Evolutionary conservation across 2,888 invertebrate species (phyloP), one percentile per base, ranked within the genome.

Genomic region (Erebia aethiops): DNA sequence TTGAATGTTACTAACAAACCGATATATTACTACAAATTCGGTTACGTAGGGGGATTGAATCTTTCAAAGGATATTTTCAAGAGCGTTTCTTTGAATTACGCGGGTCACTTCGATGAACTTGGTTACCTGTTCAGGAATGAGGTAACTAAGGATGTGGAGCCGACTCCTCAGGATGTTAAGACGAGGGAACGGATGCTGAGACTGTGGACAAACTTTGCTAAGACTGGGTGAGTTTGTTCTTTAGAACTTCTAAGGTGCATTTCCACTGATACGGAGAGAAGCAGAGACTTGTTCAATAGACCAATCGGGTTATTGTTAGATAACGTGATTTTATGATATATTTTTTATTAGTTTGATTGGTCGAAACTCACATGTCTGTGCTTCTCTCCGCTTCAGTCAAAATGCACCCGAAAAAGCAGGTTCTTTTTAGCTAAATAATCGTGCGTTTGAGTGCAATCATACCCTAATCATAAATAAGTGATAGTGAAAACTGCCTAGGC

Each of bases 181-280:
- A 87, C 86, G 82, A 87, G 92, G 78, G 93, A 93, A 77, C 79
- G 88, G 62, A 87, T 93, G 86, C 72, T 93, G 35, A 78, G 87
- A 51, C 79, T 94, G 1, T 92, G 93, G 91, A 92, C 92, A 7
- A 93, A 93, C 80, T 94, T 93, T 67, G 91, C 92, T 26, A 93
- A 93, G 80, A 79, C 83, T 75, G 92, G 93, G 93, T 94, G 75
- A 89, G 92, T 82, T 18, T 18, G 7, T 9, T 16, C 1, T 52
- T 46, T 46, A 13, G 13, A 13, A 46, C 46, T 46, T 46, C 46
- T 46, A 43, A 43, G 10, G 0, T 35, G 35, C 5, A 35, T 35
- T 35, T 35, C 7, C 35, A 35, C 35, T 35, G 35, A 35, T 35
- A 35, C 35, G 35, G 7, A 35, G 35, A 35, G 35, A 35, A 35